Conservation (phyloP, 2,797 vertebrate genomes). For the Hydrolagus colliei region DNA sequence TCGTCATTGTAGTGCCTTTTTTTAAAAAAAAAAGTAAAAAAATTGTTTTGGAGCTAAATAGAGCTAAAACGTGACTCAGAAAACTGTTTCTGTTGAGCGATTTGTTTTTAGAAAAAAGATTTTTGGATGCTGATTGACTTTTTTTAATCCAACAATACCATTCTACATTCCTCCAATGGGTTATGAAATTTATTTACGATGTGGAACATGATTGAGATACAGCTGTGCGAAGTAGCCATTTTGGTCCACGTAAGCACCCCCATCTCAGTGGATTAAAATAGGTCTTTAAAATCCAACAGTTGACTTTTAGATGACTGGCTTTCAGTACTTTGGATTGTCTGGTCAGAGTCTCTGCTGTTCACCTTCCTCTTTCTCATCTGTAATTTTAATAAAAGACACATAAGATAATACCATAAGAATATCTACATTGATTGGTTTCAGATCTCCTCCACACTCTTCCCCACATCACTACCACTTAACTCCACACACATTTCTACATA, state of each 20-base stretch:
- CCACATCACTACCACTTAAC: no score
- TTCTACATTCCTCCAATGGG: background rate
- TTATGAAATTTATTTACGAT: background rate
- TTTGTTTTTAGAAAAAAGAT: no score
- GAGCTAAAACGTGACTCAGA: background rate
- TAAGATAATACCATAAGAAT: background rate
- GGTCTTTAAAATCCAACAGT: background rate
- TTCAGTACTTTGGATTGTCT: constrained; percentile 61
- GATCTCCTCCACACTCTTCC: no score
- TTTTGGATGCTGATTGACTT: background rate
- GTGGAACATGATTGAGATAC: background rate
- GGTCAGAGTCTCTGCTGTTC: constrained; percentile 56
- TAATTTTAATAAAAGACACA: background rate
- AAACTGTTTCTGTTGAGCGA: background rate
- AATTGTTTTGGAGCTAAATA: background rate
- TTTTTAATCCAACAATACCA: constrained; percentile 23
- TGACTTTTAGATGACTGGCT: constrained; percentile 55
- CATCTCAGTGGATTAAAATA: background rate
- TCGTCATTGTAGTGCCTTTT: background rate
- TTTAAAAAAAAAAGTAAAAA: background rate
- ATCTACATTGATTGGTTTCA: no score
- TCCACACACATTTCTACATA: no score
- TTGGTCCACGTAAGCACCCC: background rate
- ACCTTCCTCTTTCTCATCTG: constrained; percentile 44
- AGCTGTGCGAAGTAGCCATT: background rate